phyloP scores from a whole-genome alignment of 2,797 vertebrate species.

The Lutjanus campechanus region DNA sequence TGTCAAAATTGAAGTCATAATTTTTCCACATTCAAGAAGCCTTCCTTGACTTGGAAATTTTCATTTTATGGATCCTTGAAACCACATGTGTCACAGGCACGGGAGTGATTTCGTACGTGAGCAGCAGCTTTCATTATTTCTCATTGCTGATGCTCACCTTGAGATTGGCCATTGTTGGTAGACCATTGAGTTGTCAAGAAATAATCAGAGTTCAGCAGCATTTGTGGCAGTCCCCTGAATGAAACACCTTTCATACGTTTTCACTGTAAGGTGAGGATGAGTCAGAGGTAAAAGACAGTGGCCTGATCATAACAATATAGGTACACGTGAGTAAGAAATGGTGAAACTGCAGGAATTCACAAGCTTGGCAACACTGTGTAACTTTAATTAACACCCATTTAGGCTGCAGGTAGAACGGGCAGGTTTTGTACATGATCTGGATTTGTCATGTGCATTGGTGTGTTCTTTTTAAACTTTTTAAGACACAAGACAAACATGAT shows the following conservation, averaged over 20 bases:
- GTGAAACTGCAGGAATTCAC: too few species aligned
- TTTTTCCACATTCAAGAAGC: neutral
- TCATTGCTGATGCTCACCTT: conserved; percentile 21
- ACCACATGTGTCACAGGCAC: conserved; percentile 20
- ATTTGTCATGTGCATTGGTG: too few species aligned
- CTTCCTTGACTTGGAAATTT: neutral
- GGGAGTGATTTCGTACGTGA: neutral
- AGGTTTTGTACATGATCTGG: too few species aligned
- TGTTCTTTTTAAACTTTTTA: too few species aligned
- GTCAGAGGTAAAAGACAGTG: conserved; percentile 7
- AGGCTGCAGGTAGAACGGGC: too few species aligned
- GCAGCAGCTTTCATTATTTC: conserved; percentile 17
- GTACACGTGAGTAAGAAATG: too few species aligned
- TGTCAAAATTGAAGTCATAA: neutral
- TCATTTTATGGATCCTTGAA: conserved; percentile 2
- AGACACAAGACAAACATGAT: too few species aligned
- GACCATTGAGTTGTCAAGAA: conserved; percentile 24
- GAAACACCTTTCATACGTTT: conserved; percentile 17
- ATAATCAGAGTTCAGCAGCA: conserved; percentile 31
- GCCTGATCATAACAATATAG: too few species aligned
- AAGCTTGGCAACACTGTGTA: too few species aligned
- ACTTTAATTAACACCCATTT: too few species aligned
- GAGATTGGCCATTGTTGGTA: conserved; percentile 32
- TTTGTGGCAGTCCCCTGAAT: conserved; percentile 36
- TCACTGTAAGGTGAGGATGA: conserved; percentile 9